Percentiles rank a stretch among this genome's conserved stretches.
Conservation (phyloP, 2,113 vertebrate genomes). For the Suncus etruscus region DNA sequence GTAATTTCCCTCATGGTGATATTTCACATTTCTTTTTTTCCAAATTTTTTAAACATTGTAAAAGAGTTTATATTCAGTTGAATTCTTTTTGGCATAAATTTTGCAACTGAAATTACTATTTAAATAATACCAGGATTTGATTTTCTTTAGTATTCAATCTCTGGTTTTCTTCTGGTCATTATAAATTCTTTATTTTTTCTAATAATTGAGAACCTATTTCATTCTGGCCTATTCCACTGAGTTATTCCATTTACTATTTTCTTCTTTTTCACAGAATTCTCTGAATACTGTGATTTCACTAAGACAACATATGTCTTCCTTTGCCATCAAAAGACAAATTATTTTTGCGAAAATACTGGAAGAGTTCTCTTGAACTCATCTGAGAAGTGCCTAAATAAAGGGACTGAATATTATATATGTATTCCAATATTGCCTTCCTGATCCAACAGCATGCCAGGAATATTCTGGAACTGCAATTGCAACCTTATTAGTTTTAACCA, state of each 20-base stretch:
- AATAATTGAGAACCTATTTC: neutral
- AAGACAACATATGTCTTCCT: neutral
- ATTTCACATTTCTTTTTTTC: neutral
- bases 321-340: neutral
- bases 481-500: constrained; percentile 15
- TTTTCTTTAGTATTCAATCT: neutral
- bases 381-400: neutral
- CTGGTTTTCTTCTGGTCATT: neutral
- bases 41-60: no score
- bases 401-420: neutral
- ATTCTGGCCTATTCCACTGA: neutral
- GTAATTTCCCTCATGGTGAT: neutral
- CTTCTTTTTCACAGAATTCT: neutral
- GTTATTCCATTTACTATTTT: neutral
- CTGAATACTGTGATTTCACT: no score
- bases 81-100: neutral
- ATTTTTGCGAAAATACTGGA: neutral
- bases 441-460: neutral
- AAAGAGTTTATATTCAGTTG: no score
- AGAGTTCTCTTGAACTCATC: neutral
- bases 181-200: neutral
- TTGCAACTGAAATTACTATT: neutral
- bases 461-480: neutral
- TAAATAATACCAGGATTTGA: neutral
- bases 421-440: neutral